Base-by-base conservation (phyloP, 2,888 invertebrate genomes). In the Drymonia ruficornis region DNA sequence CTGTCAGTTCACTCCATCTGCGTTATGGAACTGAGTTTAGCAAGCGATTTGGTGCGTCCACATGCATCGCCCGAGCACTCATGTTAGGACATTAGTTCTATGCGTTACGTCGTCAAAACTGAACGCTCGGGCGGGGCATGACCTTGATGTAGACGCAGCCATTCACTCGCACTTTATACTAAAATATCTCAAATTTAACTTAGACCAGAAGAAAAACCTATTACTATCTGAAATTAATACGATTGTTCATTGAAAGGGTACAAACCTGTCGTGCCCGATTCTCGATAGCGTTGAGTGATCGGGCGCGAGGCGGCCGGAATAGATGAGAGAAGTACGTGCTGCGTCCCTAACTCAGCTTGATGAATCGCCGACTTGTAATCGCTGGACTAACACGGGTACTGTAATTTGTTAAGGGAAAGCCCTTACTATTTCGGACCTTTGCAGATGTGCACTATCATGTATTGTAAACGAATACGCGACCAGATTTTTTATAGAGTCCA, bases 281-380 rank as follows among this genome's bases (percentile, higher is more conserved):
- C 70, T 73, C 85, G 88, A 89, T 90, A 89, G 80, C 87, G 82
- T 81, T 89, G 91, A 90, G 81, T 80, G 90, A 90, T 90, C 83
- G 87, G 78, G 77, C 76, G 76, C 73, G 72, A 79, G 84, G 81
- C 84, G 83, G 83, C 67, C 64, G 72, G 76, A 83, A 90, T 89
- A 84, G 89, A 91, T 89, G 89, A 80, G 80, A 71, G 76, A 71
- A 83, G 75, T 84, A 91, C 91, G 91, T 91, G 90, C 86, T 76
- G 70, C 77, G 81, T 73, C 75, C 77, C 78, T 76, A 81, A 81
- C 77, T 77, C 70, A 64, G 75, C 68, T 80, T 90, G 90, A 91
- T 89, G 86, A 87, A 91, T 90, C 86, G 86, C 71, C 81, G 80
- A 79, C 87, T 88, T 89, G 89, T 89, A 90, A 90, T 91, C 88